These are phyloP conservation scores for Semibalanus balanoides DNA, from an alignment of 1,140 invertebrate species.

Conservation along the genomic window DNA sequence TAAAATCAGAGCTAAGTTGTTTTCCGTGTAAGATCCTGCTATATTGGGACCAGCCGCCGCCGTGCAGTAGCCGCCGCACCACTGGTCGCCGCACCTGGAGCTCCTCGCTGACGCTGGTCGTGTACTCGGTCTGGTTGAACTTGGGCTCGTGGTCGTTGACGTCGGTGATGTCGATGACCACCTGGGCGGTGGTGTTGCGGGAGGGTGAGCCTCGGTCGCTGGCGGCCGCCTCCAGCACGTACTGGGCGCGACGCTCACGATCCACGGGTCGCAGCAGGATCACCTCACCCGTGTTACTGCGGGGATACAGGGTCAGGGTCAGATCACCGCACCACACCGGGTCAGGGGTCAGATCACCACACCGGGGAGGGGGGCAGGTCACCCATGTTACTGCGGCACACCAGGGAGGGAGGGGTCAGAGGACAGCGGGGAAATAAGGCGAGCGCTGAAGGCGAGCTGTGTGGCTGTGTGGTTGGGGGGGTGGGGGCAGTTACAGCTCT, in stretches of 20 bases:
- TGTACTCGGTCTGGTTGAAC: slow-evolving; percentile 48
- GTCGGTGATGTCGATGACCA: slow-evolving; percentile 64
- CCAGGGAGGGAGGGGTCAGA: too few species aligned
- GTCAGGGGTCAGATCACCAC: slow-evolving; percentile 40
- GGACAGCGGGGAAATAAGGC: too few species aligned
- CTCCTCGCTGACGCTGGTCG: slow-evolving; percentile 56
- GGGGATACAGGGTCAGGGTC: too few species aligned
- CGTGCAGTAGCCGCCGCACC: slow-evolving; percentile 48
- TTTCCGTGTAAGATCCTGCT: too few species aligned
- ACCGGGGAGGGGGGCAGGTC: too few species aligned
- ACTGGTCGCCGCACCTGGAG: slow-evolving; percentile 81
- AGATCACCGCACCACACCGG: too few species aligned
- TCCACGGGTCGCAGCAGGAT: slow-evolving; percentile 62
- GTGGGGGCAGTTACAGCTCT: too few species aligned
- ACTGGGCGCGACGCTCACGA: slow-evolving; percentile 58
- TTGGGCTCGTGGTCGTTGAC: slow-evolving; percentile 73
- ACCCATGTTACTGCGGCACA: too few species aligned
- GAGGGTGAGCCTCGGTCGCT: slow-evolving; percentile 32
- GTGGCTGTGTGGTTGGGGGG: too few species aligned
- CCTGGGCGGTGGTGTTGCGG: slow-evolving; percentile 38
- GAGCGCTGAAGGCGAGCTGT: too few species aligned
- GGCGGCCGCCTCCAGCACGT: slow-evolving; percentile 42
- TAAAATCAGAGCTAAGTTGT: too few species aligned
- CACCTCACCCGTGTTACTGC: slow-evolving; percentile 47
- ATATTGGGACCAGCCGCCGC: too few species aligned